These are phyloP conservation scores for Drosophila sordidula DNA, from an alignment of 2,888 invertebrate species.

Conservation along the genomic window DNA sequence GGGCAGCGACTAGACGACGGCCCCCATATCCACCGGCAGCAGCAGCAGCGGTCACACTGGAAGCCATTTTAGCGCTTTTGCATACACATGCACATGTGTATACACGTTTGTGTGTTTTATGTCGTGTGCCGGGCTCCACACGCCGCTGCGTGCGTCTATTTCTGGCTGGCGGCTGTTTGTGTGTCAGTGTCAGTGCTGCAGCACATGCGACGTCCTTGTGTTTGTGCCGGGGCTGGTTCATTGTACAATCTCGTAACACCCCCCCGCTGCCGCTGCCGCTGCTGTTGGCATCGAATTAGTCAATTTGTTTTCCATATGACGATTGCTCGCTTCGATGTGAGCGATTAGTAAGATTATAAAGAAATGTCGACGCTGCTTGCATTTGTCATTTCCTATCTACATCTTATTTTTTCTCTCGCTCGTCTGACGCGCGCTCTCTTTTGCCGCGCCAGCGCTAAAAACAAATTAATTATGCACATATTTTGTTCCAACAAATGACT, in stretches of 20 bases:
- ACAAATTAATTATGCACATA: constrained; percentile 37
- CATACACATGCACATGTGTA: constrained; percentile 17
- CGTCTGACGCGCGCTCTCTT: background rate
- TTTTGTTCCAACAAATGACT: constrained; percentile 36
- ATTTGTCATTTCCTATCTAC: constrained; percentile 16
- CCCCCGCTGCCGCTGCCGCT: constrained; percentile 18
- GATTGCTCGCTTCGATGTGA: constrained; percentile 13
- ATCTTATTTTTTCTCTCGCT: constrained; percentile 1
- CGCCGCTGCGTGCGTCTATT: constrained; percentile 55
- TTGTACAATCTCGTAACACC: constrained; percentile 46
- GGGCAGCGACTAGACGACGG: constrained; percentile 59
- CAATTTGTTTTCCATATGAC: constrained; percentile 41
- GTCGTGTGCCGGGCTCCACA: constrained; percentile 35
- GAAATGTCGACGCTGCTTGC: constrained; percentile 3
- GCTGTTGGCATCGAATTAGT: constrained; percentile 49
- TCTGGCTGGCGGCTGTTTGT: constrained; percentile 59
- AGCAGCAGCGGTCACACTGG: constrained; percentile 31
- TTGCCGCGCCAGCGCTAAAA: constrained; percentile 8
- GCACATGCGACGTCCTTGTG: constrained; percentile 68
- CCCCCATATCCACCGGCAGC: constrained; percentile 27
- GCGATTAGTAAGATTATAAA: constrained; percentile 32
- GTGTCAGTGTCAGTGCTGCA: constrained; percentile 65
- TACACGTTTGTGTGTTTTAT: constrained; percentile 7
- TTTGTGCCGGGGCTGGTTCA: constrained; percentile 46
- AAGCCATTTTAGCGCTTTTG: constrained; percentile 68